Base-by-base conservation (phyloP, 2,888 invertebrate species). In the Mimachlamys varia region DNA sequence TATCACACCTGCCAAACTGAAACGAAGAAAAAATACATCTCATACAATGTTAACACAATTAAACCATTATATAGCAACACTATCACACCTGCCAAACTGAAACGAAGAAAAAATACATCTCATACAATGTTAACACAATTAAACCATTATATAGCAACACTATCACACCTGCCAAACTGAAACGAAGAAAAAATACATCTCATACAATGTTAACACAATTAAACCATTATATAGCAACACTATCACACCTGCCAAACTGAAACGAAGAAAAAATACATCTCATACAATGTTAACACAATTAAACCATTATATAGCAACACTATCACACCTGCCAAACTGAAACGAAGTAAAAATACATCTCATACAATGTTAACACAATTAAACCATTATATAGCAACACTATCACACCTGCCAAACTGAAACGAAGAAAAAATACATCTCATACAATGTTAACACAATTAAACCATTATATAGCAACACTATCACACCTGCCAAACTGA, bases 1-100 rank as follows among this genome's bases (percentile, higher is more conserved):
- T 97, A 98, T 98, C 19, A 98, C 98, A 93, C 98, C 97, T 19
- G 98, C 98, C 0, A 98, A 98, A 0, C 98, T 96, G 96, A 92
- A 95, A 93, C 0, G 90, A 55, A 92, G 37, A 5, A 7, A 44
- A 44, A 44, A 44, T 44, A 44, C 3, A 44, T 44, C 7, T 44
- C 7, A 44, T 44, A 44, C 44, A 44, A 44, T 44, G 44, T 44
- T 44, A 5, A 44, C 44, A 44, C 7, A 7, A 44, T 44, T 44
- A 44, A 44, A 44, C 44, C 44, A 44, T 44, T 89, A 33, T 89
- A 87, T 19, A n/a, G n/a, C 89, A 97, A 93, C 27, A 97, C 92
- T 97, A 98, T 98, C 19, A 98, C 98, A 93, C 98, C 97, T 19
- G 98, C 98, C 0, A 98, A 98, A 0, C 98, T 96, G 96, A 92